Evolutionary conservation across 2,797 vertebrate genomes (phyloP), one percentile per base, ranked within the genome.

Genomic region (Nannoperca australis): DNA sequence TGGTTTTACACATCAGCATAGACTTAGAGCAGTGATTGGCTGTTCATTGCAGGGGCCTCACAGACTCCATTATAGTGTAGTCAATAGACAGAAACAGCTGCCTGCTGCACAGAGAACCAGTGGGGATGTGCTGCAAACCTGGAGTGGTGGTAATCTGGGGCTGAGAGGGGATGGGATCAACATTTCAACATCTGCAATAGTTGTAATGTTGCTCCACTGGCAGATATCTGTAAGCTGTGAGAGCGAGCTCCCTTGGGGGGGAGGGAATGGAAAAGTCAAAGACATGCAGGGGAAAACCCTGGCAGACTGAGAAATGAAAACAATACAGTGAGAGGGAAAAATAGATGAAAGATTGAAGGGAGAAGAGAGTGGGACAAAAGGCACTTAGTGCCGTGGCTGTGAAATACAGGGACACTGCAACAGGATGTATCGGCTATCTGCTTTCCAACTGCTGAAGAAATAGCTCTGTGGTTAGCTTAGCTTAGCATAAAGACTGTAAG

Each of bases 131-230:
- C 88, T 54, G 82, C 90, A 85, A 79, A 93, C 86, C 89, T 89
- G 91, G 89, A 87, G 83, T 55, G 89, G 88, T 83, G 91, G 85
- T 93, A 92, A 94, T 94, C 94, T 93, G 78, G 85, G 83, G 86
- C 89, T 86, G 87, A 92, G 88, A 93, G 92, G 87, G 90, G 92
- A 93, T 85, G 92, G 94, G 94, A 95, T 95, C 95, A 95, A 95
- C 93, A 94, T 96, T 95, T 95, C 94, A 95, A 95, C 95, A 95
- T 95, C 94, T 95, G 95, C 95, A 94, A 95, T 93, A 94, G 94
- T 94, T 94, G 95, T 95, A 93, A 94, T 93, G 94, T 93, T 95
- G 90, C 93, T 88, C 87, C 86, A 83, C 85, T 93, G 92, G 93
- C 93, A 94, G 92, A 92, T 94, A 94, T 92, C 86, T 93, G 89